phyloP scores from a whole-genome alignment of 2,888 invertebrate genomes.

The Drosophila phalerata region DNA sequence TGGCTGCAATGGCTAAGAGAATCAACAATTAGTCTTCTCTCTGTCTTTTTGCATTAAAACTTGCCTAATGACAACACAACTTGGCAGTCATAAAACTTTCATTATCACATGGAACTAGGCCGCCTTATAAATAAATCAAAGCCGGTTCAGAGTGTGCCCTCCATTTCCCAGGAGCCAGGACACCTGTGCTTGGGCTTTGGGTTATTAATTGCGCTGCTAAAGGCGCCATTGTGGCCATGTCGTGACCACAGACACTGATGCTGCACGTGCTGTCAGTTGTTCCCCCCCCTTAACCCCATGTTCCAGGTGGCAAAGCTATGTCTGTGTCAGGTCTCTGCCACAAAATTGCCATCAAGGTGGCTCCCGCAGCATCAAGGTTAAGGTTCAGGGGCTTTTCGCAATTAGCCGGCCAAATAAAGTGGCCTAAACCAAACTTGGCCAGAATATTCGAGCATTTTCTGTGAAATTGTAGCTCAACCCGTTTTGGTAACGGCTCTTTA shows the following conservation, averaged over 20 bases:
- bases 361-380: neutral
- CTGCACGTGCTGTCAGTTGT: slow-evolving; percentile 53
- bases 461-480: slow-evolving; percentile 15
- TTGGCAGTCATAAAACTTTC: slow-evolving; percentile 66
- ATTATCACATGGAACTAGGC: slow-evolving; percentile 50
- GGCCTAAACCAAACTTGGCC: slow-evolving; percentile 11
- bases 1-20: slow-evolving; percentile 37
- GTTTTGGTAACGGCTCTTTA: slow-evolving; percentile 36
- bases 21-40: slow-evolving; percentile 40
- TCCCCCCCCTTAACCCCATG: slow-evolving; percentile 3
- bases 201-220: slow-evolving; percentile 75
- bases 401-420: slow-evolving; percentile 62
- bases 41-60: slow-evolving; percentile 28
- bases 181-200: slow-evolving; percentile 23
- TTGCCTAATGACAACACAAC: slow-evolving; percentile 57
- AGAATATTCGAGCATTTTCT: neutral
- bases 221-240: slow-evolving; percentile 49
- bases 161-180: neutral
- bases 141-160: neutral
- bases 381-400: slow-evolving; percentile 32
- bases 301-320: neutral
- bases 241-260: slow-evolving; percentile 26
- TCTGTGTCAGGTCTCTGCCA: slow-evolving; percentile 40
- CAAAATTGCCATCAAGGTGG: slow-evolving; percentile 38
- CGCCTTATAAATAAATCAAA: slow-evolving; percentile 72